Conservation (phyloP, 2,113 vertebrate species). For the Channa argus region DNA sequence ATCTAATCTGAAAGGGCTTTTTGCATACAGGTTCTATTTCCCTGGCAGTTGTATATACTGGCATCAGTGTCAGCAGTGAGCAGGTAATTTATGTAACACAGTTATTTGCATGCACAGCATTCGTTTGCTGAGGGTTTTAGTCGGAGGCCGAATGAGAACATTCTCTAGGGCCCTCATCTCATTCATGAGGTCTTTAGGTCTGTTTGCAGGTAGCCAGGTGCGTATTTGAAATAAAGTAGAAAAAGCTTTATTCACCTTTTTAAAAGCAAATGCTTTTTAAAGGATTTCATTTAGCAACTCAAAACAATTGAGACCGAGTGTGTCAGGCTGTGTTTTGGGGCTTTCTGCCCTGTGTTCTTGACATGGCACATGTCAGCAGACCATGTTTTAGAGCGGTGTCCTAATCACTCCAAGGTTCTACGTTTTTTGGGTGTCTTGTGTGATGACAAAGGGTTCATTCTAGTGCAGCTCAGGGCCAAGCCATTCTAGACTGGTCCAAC, state of each 20-base stretch:
- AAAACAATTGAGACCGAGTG: constrained; percentile 9
- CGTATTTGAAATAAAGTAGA: constrained; percentile 50
- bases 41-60: constrained; percentile 66
- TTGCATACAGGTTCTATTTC: constrained; percentile 79
- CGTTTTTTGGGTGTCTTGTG: constrained; percentile 7
- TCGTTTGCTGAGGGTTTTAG: constrained; percentile 53
- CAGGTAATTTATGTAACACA: constrained; percentile 66
- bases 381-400: constrained; percentile 10
- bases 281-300: constrained; percentile 13
- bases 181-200: constrained; percentile 41
- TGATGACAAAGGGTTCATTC: constrained; percentile 23
- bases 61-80: constrained; percentile 45
- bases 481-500: constrained; percentile 42
- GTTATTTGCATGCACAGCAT: constrained; percentile 75
- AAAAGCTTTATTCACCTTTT: constrained; percentile 20
- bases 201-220: constrained; percentile 59
- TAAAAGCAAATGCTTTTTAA: constrained; percentile 34
- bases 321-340: neutral
- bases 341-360: constrained; percentile 11
- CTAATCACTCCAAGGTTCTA: neutral
- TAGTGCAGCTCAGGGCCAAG: constrained; percentile 30
- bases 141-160: constrained; percentile 37
- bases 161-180: constrained; percentile 42
- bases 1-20: constrained; percentile 77
- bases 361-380: neutral